These are phyloP conservation scores for Amyelois transitella DNA, from an alignment of 1,140 invertebrate species.

Conservation along the genomic window DNA sequence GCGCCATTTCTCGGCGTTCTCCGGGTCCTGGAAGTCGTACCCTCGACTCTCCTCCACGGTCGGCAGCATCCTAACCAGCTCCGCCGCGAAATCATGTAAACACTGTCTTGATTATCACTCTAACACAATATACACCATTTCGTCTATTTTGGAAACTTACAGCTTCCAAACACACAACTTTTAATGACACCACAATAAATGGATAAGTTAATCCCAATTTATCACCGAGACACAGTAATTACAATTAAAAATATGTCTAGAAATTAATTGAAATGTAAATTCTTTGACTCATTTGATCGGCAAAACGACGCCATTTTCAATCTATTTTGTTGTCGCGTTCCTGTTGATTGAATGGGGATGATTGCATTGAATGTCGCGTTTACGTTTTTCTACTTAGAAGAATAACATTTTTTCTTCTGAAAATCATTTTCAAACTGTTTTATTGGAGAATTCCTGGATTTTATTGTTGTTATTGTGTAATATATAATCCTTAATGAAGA, in stretches of 20 bases:
- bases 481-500: too few species aligned
- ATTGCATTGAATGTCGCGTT: neutral
- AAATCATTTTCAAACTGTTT: too few species aligned
- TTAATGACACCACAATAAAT: conserved; percentile 14
- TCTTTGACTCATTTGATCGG: conserved; percentile 60
- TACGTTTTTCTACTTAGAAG: neutral
- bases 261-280: conserved; percentile 42
- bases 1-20: conserved; percentile 92
- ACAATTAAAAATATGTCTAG: conserved; percentile 17
- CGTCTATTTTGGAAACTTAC: conserved; percentile 34
- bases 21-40: conserved; percentile 91
- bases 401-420: too few species aligned
- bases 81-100: conserved; percentile 63
- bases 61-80: conserved; percentile 63
- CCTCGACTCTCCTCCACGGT: conserved; percentile 78
- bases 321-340: conserved; percentile 51
- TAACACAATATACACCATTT: conserved; percentile 49
- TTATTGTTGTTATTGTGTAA: too few species aligned
- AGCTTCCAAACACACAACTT: conserved; percentile 24
- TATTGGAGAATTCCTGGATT: too few species aligned
- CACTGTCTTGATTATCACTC: conserved; percentile 41
- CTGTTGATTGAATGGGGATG: neutral
- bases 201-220: conserved; percentile 7
- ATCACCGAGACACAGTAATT: conserved; percentile 17
- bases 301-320: conserved; percentile 71